Evolutionary conservation across 1,140 invertebrate genomes (phyloP), one percentile per base, ranked within the genome.

Genomic region (Zophobas morio): DNA sequence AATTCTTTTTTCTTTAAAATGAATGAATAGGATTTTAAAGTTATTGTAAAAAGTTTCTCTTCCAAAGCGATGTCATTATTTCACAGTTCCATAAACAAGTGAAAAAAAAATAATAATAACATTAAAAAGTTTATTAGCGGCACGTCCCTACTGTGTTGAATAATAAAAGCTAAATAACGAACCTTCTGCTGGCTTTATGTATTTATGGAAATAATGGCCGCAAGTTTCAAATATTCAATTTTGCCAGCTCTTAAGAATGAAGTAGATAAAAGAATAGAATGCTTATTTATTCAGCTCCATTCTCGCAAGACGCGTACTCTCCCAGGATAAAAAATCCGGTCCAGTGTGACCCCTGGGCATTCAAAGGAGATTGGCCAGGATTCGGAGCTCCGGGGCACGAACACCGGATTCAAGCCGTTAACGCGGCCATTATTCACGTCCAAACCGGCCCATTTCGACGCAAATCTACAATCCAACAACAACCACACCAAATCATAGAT

Each of bases 281-380:
- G 71, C 71, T 74, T 78, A 78, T 74, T 78, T 78, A 78, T 78
- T 78, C 77, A 74, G 71, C 57, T 78, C 77, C 72, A 66, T 73
- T 66, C 40, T 63, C 47, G 77, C 77, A 78, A 78, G 77, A 74
- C 71, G 77, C 47, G 74, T 74, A 51, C 56, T 74, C 77, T 73
- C 77, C 39, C 40, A 78, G 77, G 77, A 74, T 74, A 74, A 56
- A 74, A 78, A 78, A 78, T 78, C 77, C 77, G 54, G 66, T 51
- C 66, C 57, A 63, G 77, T 60, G 49, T 73, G 70, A 78, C 77
- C 77, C 77, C 66, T 78, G 77, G 77, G 77, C 77, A 78, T 78
- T 78, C 71, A 66, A 56, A 70, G 72, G 66, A 78, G 76, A 78
- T 78, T 78, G 76, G 76, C 56, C 70, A 46, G 57, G 77, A 73